phyloP scores from a whole-genome alignment of 2,113 vertebrate species.

The Hypanus sabinus region DNA sequence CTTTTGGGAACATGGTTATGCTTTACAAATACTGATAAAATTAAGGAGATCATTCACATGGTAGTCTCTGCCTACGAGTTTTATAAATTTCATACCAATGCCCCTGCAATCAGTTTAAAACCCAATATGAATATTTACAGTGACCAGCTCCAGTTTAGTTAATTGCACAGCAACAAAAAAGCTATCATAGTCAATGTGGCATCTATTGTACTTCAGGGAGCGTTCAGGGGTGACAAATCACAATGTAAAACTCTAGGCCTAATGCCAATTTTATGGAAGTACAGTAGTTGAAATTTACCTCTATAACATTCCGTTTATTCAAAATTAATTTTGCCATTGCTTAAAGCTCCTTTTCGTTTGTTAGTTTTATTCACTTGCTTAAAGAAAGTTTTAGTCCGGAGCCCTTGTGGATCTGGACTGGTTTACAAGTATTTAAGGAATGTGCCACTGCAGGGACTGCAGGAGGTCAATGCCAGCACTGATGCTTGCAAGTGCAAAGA shows the following conservation, averaged over 20 bases:
- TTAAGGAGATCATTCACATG: background rate
- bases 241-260: background rate
- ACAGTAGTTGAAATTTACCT: background rate
- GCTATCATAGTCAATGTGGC: background rate
- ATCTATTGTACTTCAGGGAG: background rate
- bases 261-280: background rate
- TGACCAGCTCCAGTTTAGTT: background rate
- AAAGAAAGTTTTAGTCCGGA: background rate
- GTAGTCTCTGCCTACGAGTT: background rate
- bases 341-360: background rate
- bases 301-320: background rate
- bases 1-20: background rate
- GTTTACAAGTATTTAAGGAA: constrained; percentile 14
- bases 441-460: background rate
- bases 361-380: background rate
- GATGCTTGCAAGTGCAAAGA: constrained; percentile 27
- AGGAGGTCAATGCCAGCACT: background rate
- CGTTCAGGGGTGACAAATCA: background rate
- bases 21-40: background rate
- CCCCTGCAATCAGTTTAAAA: background rate
- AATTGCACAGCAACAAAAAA: background rate
- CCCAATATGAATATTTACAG: background rate
- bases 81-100: background rate
- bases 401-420: background rate
- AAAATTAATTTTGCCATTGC: background rate